Conservation (phyloP, 2,113 vertebrate species). For the Diadophis punctatus region DNA sequence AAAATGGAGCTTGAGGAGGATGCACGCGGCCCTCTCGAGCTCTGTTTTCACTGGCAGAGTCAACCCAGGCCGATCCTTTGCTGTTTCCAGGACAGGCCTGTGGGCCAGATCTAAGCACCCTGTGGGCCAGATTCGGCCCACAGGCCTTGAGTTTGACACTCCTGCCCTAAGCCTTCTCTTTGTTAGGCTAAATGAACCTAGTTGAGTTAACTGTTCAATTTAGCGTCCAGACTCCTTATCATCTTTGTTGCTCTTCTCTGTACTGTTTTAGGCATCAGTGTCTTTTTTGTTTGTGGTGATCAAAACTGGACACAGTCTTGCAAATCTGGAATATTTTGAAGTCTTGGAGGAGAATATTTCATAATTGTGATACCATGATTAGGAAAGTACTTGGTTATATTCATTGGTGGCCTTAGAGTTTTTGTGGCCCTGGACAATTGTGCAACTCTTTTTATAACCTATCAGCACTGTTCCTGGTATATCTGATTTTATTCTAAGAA, state of each 20-base stretch:
- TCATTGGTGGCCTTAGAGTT: neutral
- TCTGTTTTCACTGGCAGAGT: no score
- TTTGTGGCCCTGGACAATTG: neutral
- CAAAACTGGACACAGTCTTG: neutral
- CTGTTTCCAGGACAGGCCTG: no score
- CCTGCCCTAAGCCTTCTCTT: neutral
- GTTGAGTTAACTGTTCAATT: neutral
- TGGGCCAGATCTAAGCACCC: no score
- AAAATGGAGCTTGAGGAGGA: no score
- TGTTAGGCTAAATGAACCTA: neutral
- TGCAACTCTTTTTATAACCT: neutral
- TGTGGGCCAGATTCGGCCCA: no score
- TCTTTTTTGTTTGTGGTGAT: neutral
- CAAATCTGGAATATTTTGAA: neutral
- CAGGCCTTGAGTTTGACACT: no score
- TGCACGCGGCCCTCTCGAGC: no score
- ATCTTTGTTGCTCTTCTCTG: neutral
- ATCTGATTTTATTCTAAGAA: neutral
- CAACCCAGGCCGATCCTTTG: no score
- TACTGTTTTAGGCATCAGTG: neutral
- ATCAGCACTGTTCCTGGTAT: neutral
- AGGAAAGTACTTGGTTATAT: neutral
- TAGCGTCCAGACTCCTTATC: neutral
- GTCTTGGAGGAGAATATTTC: neutral
- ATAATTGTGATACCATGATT: neutral